Conservation (phyloP, 2,113 vertebrate species). For the Clinocottus analis region DNA sequence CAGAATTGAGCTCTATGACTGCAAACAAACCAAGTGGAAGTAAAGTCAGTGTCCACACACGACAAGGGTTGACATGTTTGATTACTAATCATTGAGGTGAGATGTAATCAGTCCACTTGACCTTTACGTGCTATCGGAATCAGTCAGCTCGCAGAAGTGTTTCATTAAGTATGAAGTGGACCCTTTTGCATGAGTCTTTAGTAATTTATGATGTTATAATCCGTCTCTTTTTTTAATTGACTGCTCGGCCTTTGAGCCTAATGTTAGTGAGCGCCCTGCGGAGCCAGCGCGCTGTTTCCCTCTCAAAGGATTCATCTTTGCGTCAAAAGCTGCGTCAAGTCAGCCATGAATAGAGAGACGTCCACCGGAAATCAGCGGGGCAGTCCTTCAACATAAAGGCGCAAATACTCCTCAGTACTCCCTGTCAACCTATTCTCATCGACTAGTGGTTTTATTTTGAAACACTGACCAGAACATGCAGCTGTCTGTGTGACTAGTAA, state of each 20-base stretch:
- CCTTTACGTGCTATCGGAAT: not conserved
- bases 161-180: not conserved
- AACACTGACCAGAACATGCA: not conserved
- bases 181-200: not conserved
- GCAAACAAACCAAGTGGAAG: not conserved
- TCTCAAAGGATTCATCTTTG: not conserved
- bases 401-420: fast-evolving
- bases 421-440: no score
- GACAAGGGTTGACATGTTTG: not conserved
- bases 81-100: not conserved
- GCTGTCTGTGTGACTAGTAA: not conserved
- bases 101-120: not conserved
- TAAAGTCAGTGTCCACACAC: not conserved
- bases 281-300: not conserved
- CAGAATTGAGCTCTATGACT: not conserved
- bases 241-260: not conserved
- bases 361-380: not conserved
- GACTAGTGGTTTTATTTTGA: slow-evolving; percentile 14
- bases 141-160: not conserved
- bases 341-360: fast-evolving
- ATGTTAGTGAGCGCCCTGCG: not conserved
- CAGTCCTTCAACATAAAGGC: slow-evolving; percentile 35
- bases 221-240: not conserved
- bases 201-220: not conserved
- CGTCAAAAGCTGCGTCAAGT: slow-evolving; percentile 13